These are phyloP conservation scores for Glareola pratincola DNA, from an alignment of 2,113 vertebrate genomes.

Conservation along the genomic window DNA sequence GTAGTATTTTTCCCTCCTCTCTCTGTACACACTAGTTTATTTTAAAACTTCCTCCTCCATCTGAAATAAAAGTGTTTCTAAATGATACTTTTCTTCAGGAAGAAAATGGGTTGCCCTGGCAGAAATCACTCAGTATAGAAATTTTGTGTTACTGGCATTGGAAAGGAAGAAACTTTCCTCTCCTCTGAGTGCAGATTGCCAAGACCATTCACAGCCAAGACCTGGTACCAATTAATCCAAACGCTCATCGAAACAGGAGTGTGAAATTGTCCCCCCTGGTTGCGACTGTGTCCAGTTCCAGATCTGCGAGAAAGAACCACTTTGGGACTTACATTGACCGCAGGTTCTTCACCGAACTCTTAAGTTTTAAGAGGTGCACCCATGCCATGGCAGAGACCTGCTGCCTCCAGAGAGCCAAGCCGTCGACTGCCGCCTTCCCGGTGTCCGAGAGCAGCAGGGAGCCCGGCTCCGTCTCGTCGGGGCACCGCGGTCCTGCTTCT, in stretches of 20 bases:
- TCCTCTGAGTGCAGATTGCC: neutral
- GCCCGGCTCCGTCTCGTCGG: constrained; percentile 56
- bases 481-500: constrained; percentile 44
- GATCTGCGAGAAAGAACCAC: neutral
- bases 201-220: neutral
- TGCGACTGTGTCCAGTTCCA: fast-evolving
- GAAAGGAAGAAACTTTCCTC: neutral
- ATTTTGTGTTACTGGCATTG: neutral
- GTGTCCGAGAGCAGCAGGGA: constrained; percentile 68
- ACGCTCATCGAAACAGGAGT: fast-evolving
- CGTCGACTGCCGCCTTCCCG: neutral
- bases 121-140: neutral
- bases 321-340: constrained; percentile 54
- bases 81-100: neutral
- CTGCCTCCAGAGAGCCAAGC: constrained; percentile 83
- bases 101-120: neutral
- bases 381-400: constrained; percentile 83
- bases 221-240: neutral
- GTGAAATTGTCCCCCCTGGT: neutral
- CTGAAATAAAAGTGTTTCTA: neutral
- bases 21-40: neutral
- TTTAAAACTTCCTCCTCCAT: neutral
- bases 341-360: constrained; percentile 74
- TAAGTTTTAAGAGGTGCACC: constrained; percentile 84
- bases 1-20: neutral